Conservation (phyloP, 2,113 vertebrate genomes). For the Corapipo altera region DNA sequence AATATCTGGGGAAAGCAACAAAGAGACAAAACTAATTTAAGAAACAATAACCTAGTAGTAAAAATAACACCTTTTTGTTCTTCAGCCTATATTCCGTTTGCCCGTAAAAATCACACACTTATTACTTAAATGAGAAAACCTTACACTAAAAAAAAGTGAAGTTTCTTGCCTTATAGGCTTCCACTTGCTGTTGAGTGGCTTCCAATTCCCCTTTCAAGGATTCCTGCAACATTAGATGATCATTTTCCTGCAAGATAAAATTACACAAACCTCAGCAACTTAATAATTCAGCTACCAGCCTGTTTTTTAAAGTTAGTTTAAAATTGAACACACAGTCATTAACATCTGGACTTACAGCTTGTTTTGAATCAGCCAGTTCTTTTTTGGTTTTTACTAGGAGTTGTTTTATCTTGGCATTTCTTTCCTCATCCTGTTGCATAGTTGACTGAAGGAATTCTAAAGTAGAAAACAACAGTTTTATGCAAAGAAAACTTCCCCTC, state of each 20-base stretch:
- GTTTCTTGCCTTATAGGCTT: constrained; percentile 85
- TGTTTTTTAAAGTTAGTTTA: background rate
- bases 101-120: background rate
- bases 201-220: constrained; percentile 92
- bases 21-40: background rate
- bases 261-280: background rate
- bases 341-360: constrained; percentile 79
- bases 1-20: background rate
- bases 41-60: background rate
- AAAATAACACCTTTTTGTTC: background rate
- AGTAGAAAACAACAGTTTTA: constrained; percentile 3
- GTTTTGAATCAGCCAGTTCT: constrained; percentile 90
- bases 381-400: constrained; percentile 94
- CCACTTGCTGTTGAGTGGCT: constrained; percentile 89
- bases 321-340: background rate
- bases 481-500: background rate
- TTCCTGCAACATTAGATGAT: constrained; percentile 82
- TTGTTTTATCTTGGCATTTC: constrained; percentile 89
- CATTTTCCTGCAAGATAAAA: constrained; percentile 82
- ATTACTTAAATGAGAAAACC: background rate
- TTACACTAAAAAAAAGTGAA: background rate
- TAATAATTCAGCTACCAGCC: background rate
- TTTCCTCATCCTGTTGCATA: constrained; percentile 86
- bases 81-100: background rate
- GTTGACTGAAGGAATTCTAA: constrained; percentile 85